Percentiles rank a stretch among this genome's conserved stretches.
phyloP scores from a whole-genome alignment of 2,113 vertebrate genomes.

The Dromaius novaehollandiae region DNA sequence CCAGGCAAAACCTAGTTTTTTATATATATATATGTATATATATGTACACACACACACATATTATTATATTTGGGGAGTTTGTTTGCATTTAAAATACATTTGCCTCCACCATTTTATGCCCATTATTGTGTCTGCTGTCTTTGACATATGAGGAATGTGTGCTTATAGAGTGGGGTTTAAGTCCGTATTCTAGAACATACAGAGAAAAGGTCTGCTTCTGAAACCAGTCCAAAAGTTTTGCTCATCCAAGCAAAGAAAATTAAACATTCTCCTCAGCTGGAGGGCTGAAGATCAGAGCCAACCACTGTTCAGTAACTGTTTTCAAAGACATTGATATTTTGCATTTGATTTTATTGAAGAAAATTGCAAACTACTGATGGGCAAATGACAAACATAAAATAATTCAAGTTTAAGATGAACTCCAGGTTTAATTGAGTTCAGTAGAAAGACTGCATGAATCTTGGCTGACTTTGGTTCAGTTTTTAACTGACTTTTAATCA shows the following conservation, averaged over 20 bases:
- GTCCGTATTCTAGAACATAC: background rate
- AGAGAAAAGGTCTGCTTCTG: background rate
- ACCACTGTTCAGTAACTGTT: background rate
- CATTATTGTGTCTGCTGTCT: background rate
- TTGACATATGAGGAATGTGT: background rate
- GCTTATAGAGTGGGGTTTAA: background rate
- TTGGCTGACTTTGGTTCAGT: background rate
- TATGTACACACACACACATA: background rate
- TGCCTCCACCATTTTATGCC: background rate
- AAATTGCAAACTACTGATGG: background rate
- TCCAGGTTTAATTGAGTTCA: background rate
- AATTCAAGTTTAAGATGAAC: background rate
- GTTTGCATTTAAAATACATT: background rate
- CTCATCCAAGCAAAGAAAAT: background rate
- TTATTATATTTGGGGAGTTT: background rate
- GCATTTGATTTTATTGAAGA: background rate
- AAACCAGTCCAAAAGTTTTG: background rate
- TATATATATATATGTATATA: too few relatives aligned
- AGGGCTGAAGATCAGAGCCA: background rate
- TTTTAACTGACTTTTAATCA: background rate
- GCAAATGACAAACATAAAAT: background rate
- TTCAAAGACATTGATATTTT: background rate
- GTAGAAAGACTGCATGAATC: background rate
- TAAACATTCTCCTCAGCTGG: background rate
- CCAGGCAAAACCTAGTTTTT: background rate